Conservation (phyloP, 2,888 invertebrate species). For the Dioctria linearis region DNA sequence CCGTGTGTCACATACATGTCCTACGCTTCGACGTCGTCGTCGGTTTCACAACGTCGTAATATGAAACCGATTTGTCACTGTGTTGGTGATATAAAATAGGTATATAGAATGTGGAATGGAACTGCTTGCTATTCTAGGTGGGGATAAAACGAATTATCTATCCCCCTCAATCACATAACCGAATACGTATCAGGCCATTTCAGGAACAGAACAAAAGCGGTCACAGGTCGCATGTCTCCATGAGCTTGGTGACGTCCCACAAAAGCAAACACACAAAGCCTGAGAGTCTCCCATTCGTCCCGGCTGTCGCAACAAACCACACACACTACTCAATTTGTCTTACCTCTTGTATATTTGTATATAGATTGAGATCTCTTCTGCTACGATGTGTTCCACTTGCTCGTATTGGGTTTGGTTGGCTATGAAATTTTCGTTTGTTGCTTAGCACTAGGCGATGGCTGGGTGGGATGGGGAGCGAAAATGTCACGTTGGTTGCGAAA, state of each 20-base stretch:
- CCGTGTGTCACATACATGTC: slow-evolving; percentile 53
- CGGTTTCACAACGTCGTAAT: not conserved
- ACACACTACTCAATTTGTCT: slow-evolving; percentile 6
- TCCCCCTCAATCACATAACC: slow-evolving; percentile 32
- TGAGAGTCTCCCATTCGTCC: slow-evolving; percentile 54
- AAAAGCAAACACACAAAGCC: slow-evolving; percentile 56
- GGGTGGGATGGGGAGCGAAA: slow-evolving; percentile 49
- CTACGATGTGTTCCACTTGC: not conserved
- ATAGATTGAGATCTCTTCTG: no score
- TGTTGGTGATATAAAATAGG: slow-evolving; percentile 38
- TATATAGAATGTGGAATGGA: not conserved
- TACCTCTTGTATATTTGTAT: no score
- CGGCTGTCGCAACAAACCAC: slow-evolving; percentile 38
- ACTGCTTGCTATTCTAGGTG: slow-evolving; percentile 12
- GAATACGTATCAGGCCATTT: slow-evolving; percentile 36
- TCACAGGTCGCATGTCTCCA: slow-evolving; percentile 57
- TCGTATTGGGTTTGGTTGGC: not conserved
- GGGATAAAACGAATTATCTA: slow-evolving; percentile 45
- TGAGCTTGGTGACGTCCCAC: slow-evolving; percentile 58
- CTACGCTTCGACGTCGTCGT: not conserved
- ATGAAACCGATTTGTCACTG: slow-evolving; percentile 26
- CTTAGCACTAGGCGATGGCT: slow-evolving; percentile 11
- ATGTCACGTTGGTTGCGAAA: slow-evolving; percentile 37
- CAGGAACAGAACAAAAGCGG: slow-evolving; percentile 49
- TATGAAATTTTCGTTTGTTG: not conserved